Evolutionary conservation across 2,113 vertebrate genomes (phyloP), one percentile per base, ranked within the genome.

Genomic region (Megaleporinus macrocephalus): DNA sequence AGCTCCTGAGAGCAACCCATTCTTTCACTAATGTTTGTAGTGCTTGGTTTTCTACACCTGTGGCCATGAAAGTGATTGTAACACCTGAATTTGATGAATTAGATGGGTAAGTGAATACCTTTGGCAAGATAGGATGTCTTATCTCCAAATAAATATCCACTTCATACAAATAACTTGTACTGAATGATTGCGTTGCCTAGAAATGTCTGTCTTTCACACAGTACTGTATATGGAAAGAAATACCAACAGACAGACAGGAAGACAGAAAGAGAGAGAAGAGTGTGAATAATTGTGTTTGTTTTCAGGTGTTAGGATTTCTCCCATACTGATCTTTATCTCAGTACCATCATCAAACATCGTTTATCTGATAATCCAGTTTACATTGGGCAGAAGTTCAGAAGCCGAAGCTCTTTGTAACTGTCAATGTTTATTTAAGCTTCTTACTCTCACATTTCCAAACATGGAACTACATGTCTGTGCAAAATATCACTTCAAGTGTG

Each of bases 271-370:
- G 27, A 20, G 41, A 53, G 18, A 36, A 29, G 75, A 51, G 75
- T 29, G 76, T 33, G 26, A 77, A 29, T 53, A 51, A 68, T 53
- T 78, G 24, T 77, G 62, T 68, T 78, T 70, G 66, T 44, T 44
- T 70, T n/a, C 20, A 70, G 6, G 20, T 69, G 18, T 22, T 66
- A 66, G 65, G 18, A 14, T 70, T 70, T 24, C 15, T 20, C 16
- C 22, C 16, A 44, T 44, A 24, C 66, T n/a, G 33, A 70, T 70
- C 66, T 70, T 70, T 44, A 70, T 70, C 66, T 70, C 66, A 44
- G 66, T 13, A 44, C 30, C 30, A 9, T 70, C 44, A 55, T 36
- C 27, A 55, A 22, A 51, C 44, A 47, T 2, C 27, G 7, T 44
- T 55, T 78, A 49, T 78, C 26, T 66, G 62, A 57, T 69, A 36